Percentiles rank a stretch among this genome's conserved stretches.
Conservation (phyloP, 2,113 vertebrate genomes). For the Diphyllodes magnificus region DNA sequence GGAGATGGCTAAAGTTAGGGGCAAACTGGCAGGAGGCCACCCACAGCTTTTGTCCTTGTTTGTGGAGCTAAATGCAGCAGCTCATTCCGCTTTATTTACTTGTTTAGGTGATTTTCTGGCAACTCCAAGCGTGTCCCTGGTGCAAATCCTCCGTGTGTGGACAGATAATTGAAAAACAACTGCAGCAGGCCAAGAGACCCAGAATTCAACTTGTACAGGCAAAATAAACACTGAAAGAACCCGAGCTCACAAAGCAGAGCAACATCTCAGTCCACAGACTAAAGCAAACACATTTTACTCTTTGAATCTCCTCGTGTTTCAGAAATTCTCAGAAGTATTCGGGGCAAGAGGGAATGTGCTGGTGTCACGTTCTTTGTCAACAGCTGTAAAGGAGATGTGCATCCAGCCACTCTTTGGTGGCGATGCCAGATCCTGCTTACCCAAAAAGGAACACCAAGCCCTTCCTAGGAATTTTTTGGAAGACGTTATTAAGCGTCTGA, state of each 20-base stretch:
- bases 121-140: not conserved
- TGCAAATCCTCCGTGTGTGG: not conserved
- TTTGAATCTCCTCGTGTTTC: slow-evolving; percentile 9
- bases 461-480: slow-evolving; percentile 49
- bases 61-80: not conserved
- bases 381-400: slow-evolving; percentile 59
- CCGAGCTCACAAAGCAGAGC: not conserved
- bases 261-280: not conserved
- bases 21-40: not conserved
- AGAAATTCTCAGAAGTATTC: slow-evolving; percentile 12
- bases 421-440: slow-evolving; percentile 6
- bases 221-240: slow-evolving; percentile 23
- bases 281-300: slow-evolving; percentile 1
- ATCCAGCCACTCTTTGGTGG: not conserved
- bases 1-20: not conserved
- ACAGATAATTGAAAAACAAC: not conserved
- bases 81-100: not conserved
- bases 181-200: not conserved
- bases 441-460: slow-evolving; percentile 40
- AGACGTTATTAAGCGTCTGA: not conserved
- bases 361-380: slow-evolving; percentile 58
- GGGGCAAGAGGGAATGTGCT: slow-evolving; percentile 44
- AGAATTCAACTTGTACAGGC: not conserved
- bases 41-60: not conserved
- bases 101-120: slow-evolving; percentile 7